A percentile compares a stretch with the other conserved stretches of the same genome.
Conservation (phyloP, 2,113 vertebrate species). For the Callocephalon fimbriatum region DNA sequence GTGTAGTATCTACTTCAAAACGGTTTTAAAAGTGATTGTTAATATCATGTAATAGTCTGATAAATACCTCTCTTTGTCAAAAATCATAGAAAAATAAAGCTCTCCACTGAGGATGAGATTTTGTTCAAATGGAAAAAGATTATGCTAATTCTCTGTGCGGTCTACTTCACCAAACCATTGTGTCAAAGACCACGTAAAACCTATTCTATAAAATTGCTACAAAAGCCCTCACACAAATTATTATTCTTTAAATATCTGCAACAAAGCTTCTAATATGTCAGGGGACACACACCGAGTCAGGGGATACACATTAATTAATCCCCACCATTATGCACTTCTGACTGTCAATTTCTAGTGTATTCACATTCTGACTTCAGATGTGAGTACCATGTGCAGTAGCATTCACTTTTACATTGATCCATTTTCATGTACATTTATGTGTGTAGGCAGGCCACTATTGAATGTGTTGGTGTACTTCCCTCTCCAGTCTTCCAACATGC, state of each 20-base stretch:
- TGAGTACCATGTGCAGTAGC: not conserved
- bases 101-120: not conserved
- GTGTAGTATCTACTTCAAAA: not conserved
- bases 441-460: not conserved
- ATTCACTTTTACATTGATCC: not conserved
- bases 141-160: not conserved
- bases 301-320: constrained; percentile 12
- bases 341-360: not conserved
- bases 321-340: not conserved
- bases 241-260: not conserved
- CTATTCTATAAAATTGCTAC: not conserved
- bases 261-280: constrained; percentile 10
- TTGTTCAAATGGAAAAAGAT: not conserved
- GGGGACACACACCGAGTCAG: not conserved
- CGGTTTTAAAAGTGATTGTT: not conserved
- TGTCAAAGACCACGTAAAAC: constrained; percentile 13
- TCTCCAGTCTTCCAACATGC: fast-evolving
- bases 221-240: not conserved
- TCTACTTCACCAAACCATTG: not conserved
- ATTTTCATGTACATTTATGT: not conserved
- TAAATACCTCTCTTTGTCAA: not conserved
- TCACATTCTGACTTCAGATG: not conserved
- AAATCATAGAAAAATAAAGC: not conserved
- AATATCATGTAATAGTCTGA: not conserved
- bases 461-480: fast-evolving